Percentiles rank a stretch among this genome's conserved stretches.
These are phyloP conservation scores for Corythornis vintsioides DNA, from an alignment of 2,113 vertebrate species.

Conservation along the genomic window DNA sequence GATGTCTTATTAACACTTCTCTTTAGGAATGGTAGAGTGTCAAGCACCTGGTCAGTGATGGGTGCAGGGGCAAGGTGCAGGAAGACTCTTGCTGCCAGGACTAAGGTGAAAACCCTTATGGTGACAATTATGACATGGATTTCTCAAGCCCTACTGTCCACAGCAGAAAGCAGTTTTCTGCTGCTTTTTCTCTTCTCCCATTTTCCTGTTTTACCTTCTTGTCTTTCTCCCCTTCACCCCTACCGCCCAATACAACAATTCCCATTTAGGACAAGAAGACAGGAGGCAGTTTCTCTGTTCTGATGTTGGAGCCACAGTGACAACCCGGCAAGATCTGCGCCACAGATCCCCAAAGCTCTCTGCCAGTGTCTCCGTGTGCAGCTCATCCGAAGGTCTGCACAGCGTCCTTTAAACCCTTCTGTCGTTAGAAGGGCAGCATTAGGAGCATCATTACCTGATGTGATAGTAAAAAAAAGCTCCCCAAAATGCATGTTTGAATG, in stretches of 20 bases:
- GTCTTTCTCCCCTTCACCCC: neutral
- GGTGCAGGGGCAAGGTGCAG: fast-evolving
- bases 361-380: neutral
- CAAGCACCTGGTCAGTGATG: neutral
- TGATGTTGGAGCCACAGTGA: neutral
- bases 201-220: neutral
- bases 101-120: neutral
- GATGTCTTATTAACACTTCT: neutral
- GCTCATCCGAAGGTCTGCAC: neutral
- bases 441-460: neutral
- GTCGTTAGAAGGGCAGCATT: fast-evolving
- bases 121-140: neutral
- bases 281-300: neutral
- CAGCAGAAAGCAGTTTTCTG: neutral
- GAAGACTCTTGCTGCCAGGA: neutral
- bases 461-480: neutral
- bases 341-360: too few species aligned
- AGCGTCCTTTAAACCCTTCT: neutral
- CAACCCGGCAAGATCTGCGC: neutral
- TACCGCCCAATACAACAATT: neutral
- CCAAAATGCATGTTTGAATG: neutral
- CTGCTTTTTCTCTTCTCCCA: neutral
- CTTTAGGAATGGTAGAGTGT: neutral
- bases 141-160: neutral
- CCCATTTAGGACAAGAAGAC: neutral